Conservation (phyloP, 23 tunicate genomes). For the Diplosoma virens region DNA sequence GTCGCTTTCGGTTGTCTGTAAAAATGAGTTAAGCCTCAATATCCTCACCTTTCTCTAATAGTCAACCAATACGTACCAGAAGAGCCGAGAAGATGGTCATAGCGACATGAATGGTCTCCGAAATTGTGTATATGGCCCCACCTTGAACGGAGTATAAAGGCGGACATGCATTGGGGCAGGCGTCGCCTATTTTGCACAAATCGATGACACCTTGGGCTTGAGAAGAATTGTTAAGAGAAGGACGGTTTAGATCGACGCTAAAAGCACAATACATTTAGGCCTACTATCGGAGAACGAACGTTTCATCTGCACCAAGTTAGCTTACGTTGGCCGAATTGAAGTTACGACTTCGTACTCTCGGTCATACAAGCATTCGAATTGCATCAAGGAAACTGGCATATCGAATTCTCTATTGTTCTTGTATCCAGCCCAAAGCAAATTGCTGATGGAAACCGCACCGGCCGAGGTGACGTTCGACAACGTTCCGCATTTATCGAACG, state of each 20-base stretch:
- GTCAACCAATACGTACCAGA: not conserved
- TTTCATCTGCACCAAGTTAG: not conserved
- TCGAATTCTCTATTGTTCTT: not conserved
- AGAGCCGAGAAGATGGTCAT: not conserved
- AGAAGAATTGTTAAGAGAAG: not conserved
- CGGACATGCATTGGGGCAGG: conserved; percentile 33
- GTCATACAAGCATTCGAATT: not conserved
- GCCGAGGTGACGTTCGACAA: not conserved
- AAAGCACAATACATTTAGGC: no score
- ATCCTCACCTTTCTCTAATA: not conserved
- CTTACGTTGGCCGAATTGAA: not conserved
- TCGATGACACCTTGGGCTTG: conserved; percentile 9
- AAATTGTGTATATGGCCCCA: conserved; percentile 31
- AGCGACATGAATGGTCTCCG: conserved; percentile 15
- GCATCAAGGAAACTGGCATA: conserved; percentile 11
- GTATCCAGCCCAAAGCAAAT: conserved; percentile 1
- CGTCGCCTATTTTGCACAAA: conserved; percentile 24
- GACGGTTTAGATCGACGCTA: not conserved
- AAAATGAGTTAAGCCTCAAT: not conserved
- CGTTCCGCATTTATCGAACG: not conserved
- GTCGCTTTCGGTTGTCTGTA: not conserved
- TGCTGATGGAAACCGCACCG: not conserved
- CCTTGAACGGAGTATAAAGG: not conserved
- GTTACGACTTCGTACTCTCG: not conserved
- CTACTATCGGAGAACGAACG: not conserved